Conservation (phyloP, 2,797 vertebrate species). For the Diglossa cyanea region DNA sequence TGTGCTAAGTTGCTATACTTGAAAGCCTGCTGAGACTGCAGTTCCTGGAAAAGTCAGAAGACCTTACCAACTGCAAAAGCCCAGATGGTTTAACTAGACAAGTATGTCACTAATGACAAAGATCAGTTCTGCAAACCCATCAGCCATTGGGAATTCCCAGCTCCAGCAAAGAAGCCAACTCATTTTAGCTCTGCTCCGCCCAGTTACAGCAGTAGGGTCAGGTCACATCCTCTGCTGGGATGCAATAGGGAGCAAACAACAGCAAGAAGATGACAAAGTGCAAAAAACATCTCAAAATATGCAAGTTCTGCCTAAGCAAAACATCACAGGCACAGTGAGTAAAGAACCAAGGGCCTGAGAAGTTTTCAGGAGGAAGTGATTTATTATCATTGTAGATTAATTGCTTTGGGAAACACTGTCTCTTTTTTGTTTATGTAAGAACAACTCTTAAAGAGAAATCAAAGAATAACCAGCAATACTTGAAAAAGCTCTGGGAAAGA, state of each 20-base stretch:
- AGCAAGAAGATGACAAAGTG: not conserved
- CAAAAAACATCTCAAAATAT: not conserved
- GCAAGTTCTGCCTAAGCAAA: not conserved
- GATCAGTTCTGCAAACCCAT: not conserved
- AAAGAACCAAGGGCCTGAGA: constrained; percentile 3
- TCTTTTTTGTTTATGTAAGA: not conserved
- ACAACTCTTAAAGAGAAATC: not conserved
- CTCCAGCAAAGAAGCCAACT: not conserved
- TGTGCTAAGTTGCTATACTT: not conserved
- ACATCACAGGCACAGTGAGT: not conserved
- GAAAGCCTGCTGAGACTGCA: not conserved
- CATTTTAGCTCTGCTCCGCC: not conserved
- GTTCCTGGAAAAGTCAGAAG: not conserved
- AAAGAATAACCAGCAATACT: not conserved
- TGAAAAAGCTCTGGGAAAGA: not conserved
- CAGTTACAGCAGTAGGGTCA: not conserved
- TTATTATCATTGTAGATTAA: not conserved
- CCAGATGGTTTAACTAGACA: not conserved
- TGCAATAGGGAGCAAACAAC: not conserved
- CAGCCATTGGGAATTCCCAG: not conserved
- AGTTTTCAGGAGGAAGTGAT: not conserved
- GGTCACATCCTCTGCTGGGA: not conserved
- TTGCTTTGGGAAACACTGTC: not conserved
- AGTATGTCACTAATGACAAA: not conserved
- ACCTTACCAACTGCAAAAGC: not conserved